Evolutionary conservation across 64 coral and sea anemone species (phyloP), one percentile per base, ranked within the genome.

Genomic region (Dendronephthya gigantea): DNA sequence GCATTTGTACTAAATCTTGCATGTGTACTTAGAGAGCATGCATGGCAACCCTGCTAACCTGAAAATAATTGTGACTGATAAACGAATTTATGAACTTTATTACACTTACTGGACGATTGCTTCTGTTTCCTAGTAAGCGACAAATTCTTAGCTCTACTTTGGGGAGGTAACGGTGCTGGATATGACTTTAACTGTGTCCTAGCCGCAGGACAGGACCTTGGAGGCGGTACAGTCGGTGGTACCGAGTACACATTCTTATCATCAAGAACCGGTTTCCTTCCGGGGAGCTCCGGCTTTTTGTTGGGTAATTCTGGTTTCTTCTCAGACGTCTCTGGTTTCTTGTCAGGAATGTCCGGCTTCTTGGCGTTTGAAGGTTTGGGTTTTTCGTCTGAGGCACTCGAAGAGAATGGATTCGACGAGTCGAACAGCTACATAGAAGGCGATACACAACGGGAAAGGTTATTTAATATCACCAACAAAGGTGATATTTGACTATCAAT

Each of bases 391-490:
- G 31, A 19, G 15, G 72, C 11, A 39, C 72, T 79, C 32, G 72
- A 9, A 36, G 9, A 15, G 72, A 79, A 79, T 37, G 72, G 72
- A 39, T 79, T 79, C 13, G 72, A 79, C 36, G 72, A 79, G 32
- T 79, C 72, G 37, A 79, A 79, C 36, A 79, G 36, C 72, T 79
- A 79, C n/a, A n/a, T n/a, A n/a, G n/a, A n/a, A n/a, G n/a, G n/a
- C n/a, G n/a, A n/a, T n/a, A n/a, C n/a, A n/a, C n/a, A n/a, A n/a
- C n/a, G n/a, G n/a, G n/a, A n/a, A n/a, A n/a, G n/a, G n/a, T n/a
- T n/a, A n/a, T n/a, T n/a, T n/a, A n/a, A n/a, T n/a, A n/a, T n/a
- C n/a, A n/a, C n/a, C n/a, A n/a, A n/a, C n/a, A n/a, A n/a, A n/a
- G n/a, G n/a, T n/a, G n/a, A n/a, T n/a, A n/a, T n/a, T n/a, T n/a